These are phyloP conservation scores for Morus bassanus DNA, from an alignment of 2,797 vertebrate genomes.

Conservation along the genomic window DNA sequence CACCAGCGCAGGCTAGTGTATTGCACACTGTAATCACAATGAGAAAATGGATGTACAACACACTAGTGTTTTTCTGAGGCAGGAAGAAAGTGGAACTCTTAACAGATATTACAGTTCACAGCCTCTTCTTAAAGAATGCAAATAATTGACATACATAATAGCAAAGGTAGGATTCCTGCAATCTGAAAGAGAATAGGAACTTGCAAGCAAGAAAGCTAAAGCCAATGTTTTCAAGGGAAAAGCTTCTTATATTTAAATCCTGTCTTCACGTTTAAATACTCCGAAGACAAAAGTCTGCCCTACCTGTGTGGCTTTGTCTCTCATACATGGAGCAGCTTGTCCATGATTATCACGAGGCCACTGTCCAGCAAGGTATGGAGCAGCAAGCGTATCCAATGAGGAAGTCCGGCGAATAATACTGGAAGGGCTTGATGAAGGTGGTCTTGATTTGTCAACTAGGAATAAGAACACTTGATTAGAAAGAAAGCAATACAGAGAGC, in stretches of 20 bases:
- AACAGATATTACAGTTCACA: background rate
- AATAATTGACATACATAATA: background rate
- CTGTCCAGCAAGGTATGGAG: constrained; percentile 89
- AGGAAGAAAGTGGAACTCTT: background rate
- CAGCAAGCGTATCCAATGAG: constrained; percentile 87
- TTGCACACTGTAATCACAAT: background rate
- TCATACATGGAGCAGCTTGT: constrained; percentile 90
- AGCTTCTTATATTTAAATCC: background rate
- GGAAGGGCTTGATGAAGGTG: constrained; percentile 75
- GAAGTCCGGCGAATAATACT: constrained; percentile 86
- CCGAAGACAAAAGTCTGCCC: background rate
- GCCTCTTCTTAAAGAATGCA: background rate
- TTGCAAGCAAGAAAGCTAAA: background rate
- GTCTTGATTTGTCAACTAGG: constrained; percentile 74
- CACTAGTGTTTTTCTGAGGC: background rate
- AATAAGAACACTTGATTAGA: constrained; percentile 22
- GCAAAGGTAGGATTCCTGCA: background rate
- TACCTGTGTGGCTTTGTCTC: constrained; percentile 98
- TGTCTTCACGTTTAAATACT: background rate
- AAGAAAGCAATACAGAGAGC: background rate
- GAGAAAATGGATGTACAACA: background rate
- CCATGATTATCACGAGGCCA: constrained; percentile 93
- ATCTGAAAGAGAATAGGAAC: background rate
- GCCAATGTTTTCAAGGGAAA: background rate
- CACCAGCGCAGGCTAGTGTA: background rate